These are phyloP conservation scores for Microcaecilia unicolor DNA, from an alignment of 2,797 vertebrate genomes.

Conservation along the genomic window DNA sequence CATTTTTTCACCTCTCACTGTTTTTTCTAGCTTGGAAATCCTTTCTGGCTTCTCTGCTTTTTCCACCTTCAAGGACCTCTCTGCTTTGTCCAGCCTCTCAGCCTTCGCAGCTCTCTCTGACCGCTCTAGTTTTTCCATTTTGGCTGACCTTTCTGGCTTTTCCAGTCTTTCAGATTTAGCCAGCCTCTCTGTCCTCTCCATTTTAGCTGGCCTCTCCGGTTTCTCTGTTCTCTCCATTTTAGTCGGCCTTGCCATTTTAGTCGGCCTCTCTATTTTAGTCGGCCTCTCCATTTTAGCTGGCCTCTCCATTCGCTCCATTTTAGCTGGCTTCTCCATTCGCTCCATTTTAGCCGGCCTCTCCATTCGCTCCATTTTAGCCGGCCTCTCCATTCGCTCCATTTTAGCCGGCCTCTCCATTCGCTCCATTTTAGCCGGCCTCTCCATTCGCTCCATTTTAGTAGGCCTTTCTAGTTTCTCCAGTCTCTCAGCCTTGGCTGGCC, in stretches of 20 bases:
- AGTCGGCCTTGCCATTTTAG: conserved; percentile 18
- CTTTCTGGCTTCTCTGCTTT: conserved; percentile 31
- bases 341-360: conserved; percentile 69
- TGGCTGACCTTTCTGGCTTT: conserved; percentile 17
- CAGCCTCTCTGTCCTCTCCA: conserved; percentile 43
- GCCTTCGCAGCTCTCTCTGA: conserved; percentile 18
- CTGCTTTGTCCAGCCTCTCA: conserved; percentile 24
- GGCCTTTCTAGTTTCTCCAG: conserved; percentile 39
- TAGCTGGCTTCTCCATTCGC: too few species aligned
- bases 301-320: conserved; percentile 43
- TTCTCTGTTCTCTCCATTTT: conserved; percentile 33
- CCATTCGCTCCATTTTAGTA: conserved; percentile 39
- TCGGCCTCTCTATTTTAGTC: conserved; percentile 22
- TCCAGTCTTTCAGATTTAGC: conserved; percentile 36
- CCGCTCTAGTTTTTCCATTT: conserved; percentile 6
- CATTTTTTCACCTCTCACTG: neutral
- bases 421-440: conserved; percentile 46
- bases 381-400: neutral
- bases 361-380: conserved; percentile 61
- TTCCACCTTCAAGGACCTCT: conserved; percentile 53
- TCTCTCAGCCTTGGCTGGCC: conserved; percentile 38
- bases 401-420: conserved; percentile 59
- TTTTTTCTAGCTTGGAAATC: neutral
- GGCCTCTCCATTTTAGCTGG: conserved; percentile 44
- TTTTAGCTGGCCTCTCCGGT: conserved; percentile 11